Base-by-base conservation (phyloP, 1,140 invertebrate species). In the Rhyzopertha dominica region DNA sequence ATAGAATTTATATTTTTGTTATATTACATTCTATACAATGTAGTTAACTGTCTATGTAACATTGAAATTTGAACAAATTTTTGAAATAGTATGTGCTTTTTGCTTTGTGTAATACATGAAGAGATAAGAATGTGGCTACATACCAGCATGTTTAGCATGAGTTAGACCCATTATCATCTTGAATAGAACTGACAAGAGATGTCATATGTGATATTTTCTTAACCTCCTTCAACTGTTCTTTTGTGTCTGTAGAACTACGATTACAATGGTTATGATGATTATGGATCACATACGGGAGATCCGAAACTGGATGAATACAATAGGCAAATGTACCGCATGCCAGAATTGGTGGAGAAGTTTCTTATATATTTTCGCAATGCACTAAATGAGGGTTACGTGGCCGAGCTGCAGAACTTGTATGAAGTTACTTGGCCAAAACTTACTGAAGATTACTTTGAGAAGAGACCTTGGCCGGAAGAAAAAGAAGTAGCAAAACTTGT, bases 401-500 rank as follows among this genome's bases (percentile, higher is more conserved):
- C 85, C 72, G 93, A 97, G 58, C 89, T 97, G 47, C 85, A 88
- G 58, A 86, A 85, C 59, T 70, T 89, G 20, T 90, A 90, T 63
- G 86, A 90, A 64, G 84, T 81, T 52, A 80, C 81, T 10, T 93
- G 88, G 66, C 91, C 91, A 17, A 93, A 93, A 64, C 74, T 96
- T 18, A 94, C 90, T 17, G 92, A 96, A 63, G 83, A 92, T 55
- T 87, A 87, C 66, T 96, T 91, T 68, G 90, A 94, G 52, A 92
- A 87, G 52, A 77, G 78, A 20, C 82, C 90, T 0, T 96, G 93
- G 93, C 93, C 92, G 1, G 84, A 90, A 65, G 87, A 89, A 53
- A 76, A 81, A 49, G 84, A 87, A 56, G 81, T 96, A 46, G 76
- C 79, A 17, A 74, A 82, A 24, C 62, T 88, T 67, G 78, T 97